Conservation (phyloP, 1,140 invertebrate genomes). For the Trichogramma pretiosum region DNA sequence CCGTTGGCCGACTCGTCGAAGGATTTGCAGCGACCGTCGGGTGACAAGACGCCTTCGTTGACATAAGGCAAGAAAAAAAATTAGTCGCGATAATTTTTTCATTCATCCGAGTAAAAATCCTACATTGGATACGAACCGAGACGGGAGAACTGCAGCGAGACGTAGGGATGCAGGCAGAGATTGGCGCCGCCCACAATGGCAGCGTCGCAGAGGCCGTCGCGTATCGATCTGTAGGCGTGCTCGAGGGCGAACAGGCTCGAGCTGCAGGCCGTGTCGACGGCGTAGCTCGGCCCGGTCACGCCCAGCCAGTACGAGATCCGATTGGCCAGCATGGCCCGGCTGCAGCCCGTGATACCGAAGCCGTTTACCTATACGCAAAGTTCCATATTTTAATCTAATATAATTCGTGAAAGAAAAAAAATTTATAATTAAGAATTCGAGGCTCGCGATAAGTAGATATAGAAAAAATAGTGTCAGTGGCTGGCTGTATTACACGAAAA, state of each 20-base stretch:
- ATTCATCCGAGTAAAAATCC: background rate
- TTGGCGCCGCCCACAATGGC: slow-evolving; percentile 82
- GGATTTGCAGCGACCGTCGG: slow-evolving; percentile 78
- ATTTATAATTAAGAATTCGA: no score
- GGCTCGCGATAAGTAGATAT: no score
- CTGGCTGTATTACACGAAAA: no score
- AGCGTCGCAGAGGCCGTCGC: slow-evolving; percentile 69
- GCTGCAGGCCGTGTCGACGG: slow-evolving; percentile 83
- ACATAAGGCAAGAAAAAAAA: no score
- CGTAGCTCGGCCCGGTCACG: slow-evolving; percentile 66
- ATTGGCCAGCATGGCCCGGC: slow-evolving; percentile 85
- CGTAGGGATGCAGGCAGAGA: slow-evolving; percentile 76
- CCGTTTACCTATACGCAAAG: slow-evolving; percentile 36
- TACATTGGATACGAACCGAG: slow-evolving; percentile 29
- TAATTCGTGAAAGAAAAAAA: no score
- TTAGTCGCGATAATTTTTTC: background rate
- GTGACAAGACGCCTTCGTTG: slow-evolving; percentile 69
- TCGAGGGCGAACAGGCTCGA: slow-evolving; percentile 79
- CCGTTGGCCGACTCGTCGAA: slow-evolving; percentile 79
- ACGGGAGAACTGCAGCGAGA: slow-evolving; percentile 69
- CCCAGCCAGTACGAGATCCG: slow-evolving; percentile 72
- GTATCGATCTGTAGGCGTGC: slow-evolving; percentile 69
- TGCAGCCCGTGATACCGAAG: slow-evolving; percentile 55
- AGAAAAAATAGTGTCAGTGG: no score
- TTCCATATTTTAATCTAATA: no score